Evolutionary conservation across 2,888 invertebrate species (phyloP), one percentile per base, ranked within the genome.

Genomic region (Electrophaes corylata): DNA sequence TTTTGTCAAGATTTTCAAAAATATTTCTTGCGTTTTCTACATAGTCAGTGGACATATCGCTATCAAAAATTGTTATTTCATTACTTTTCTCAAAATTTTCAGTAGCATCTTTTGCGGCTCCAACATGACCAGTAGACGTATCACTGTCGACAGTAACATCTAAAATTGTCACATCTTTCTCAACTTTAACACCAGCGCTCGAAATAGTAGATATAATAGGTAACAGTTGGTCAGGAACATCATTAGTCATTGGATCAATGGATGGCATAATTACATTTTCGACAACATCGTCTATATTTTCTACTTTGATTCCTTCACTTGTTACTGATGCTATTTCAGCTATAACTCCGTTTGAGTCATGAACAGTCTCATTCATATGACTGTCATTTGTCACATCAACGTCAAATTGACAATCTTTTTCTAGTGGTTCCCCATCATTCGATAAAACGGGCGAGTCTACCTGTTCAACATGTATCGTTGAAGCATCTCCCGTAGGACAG

Each of bases 191-290:
- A 6, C 31, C 40, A 29, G 45, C 47, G 19, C 40, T 47, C 8
- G 54, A 35, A 19, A 63, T 31, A 5, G 63, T 61, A 16, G 61
- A 54, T 46, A 57, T 61, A 23, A 57, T 39, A 14, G 61, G 57
- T 1, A 61, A 40, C 35, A 26, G 10, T 35, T 48, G 48, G 26
- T 23, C 29, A 4, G 16, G 14, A 41, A 8, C 12, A 31, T 20
- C 26, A 29, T 5, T 19, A 41, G 12, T 35, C 6, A 18, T 44
- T 16, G 29, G 44, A 20, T 44, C 23, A 8, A 26, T 16, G 10
- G 26, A 29, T 29, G 26, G 26, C 23, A 31, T 19, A 4, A 14
- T 0, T 2, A 11, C 19, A 33, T 11, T 46, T 46, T 47, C 12
- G 4, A 39, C 8, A 41, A 48, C 26, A 49, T 48, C 50, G 16